Conservation (phyloP, 1,140 invertebrate species). For the Danaus plexippus region DNA sequence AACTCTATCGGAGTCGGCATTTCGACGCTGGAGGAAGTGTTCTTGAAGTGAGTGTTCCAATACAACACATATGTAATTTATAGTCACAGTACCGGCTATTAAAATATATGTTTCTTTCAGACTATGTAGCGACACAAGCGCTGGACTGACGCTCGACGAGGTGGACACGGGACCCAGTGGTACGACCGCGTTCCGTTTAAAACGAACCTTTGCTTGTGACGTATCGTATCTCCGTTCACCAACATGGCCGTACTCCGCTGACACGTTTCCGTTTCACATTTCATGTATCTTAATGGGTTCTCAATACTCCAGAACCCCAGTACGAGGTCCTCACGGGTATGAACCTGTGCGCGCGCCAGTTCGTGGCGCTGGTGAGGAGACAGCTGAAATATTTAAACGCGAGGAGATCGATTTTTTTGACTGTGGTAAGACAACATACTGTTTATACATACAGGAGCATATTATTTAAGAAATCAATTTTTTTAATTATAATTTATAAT, state of each 20-base stretch:
- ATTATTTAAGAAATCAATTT: too few relatives aligned
- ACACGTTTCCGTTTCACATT: too few relatives aligned
- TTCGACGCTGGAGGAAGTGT: slow-evolving; percentile 90
- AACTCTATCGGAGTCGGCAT: slow-evolving; percentile 84
- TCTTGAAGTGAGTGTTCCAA: slow-evolving; percentile 77
- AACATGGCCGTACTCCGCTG: too few relatives aligned
- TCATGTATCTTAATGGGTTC: too few relatives aligned
- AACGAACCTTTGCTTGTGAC: too few relatives aligned
- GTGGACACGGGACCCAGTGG: slow-evolving; percentile 21
- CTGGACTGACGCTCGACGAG: slow-evolving; percentile 23
- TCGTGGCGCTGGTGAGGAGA: slow-evolving; percentile 26
- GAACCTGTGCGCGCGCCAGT: slow-evolving; percentile 25
- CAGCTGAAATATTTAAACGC: slow-evolving; percentile 25
- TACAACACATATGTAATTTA: slow-evolving; percentile 5
- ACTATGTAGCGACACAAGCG: slow-evolving; percentile 46
- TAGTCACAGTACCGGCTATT: too few relatives aligned
- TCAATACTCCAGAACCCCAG: slow-evolving; percentile 18
- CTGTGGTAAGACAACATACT: too few relatives aligned
- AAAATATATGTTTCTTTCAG: slow-evolving; percentile 30
- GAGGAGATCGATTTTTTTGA: too few relatives aligned
- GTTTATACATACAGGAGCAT: too few relatives aligned
- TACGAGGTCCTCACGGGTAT: slow-evolving; percentile 21
- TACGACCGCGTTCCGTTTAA: slow-evolving; percentile 4
- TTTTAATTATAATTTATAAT: too few relatives aligned
- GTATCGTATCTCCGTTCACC: too few relatives aligned